phyloP scores from a whole-genome alignment of 1,140 invertebrate genomes.

The Palaemon carinicauda region DNA sequence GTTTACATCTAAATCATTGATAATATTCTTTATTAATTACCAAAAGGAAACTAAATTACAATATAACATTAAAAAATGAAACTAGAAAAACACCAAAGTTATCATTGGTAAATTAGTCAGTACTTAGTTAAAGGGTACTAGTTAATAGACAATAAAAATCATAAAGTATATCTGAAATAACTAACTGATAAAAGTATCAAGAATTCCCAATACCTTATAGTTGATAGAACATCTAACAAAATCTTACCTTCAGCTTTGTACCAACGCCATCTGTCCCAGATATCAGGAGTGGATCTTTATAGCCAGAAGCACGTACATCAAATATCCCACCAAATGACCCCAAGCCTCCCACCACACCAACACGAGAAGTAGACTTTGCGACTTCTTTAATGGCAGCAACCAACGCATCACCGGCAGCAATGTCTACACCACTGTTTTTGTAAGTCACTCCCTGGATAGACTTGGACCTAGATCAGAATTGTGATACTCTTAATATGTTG shows the following conservation, averaged over 20 bases:
- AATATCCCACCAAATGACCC: constrained; percentile 95
- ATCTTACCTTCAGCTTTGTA: constrained; percentile 86
- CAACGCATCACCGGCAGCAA: constrained; percentile 86
- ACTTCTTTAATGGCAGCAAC: constrained; percentile 84
- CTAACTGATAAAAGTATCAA: no score
- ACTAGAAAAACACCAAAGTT: no score
- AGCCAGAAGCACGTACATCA: constrained; percentile 73
- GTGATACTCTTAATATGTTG: neutral
- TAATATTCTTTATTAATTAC: no score
- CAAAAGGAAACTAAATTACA: no score
- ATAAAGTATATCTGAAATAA: no score
- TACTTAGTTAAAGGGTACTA: neutral
- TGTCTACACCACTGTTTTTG: constrained; percentile 91
- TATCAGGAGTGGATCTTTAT: constrained; percentile 85
- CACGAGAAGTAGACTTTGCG: constrained; percentile 67
- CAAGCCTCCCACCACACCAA: constrained; percentile 80
- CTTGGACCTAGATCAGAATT: neutral
- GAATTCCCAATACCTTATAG: neutral
- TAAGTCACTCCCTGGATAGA: constrained; percentile 76
- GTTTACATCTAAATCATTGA: no score
- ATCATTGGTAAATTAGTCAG: no score
- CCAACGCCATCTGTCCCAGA: constrained; percentile 97
- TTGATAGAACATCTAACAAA: neutral
- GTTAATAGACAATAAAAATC: neutral
- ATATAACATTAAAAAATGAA: no score